These are phyloP conservation scores for Balanococcus diminutus DNA, from an alignment of 2,888 invertebrate genomes.

Conservation along the genomic window DNA sequence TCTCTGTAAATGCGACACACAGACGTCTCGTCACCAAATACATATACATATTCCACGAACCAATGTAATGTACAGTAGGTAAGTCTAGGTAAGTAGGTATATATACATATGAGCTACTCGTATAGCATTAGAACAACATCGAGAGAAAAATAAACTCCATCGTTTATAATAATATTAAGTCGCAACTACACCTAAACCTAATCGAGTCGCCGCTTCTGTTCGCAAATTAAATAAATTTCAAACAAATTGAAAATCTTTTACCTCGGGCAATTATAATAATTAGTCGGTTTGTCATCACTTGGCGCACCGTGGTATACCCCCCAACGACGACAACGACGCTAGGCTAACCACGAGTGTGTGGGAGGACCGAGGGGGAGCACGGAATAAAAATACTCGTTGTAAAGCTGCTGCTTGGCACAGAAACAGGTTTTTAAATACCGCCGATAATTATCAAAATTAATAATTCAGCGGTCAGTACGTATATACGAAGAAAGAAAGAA, in stretches of 20 bases:
- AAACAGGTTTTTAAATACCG: conserved; percentile 44
- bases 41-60: too few species aligned
- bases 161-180: not conserved
- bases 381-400: conserved; percentile 9
- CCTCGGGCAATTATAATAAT: conserved; percentile 26
- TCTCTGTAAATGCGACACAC: conserved; percentile 69
- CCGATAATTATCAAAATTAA: conserved; percentile 50
- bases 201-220: not conserved
- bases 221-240: not conserved
- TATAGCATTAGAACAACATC: not conserved
- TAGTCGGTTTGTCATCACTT: conserved; percentile 32
- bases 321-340: not conserved
- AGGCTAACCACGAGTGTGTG: not conserved
- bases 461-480: conserved; percentile 39
- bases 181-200: not conserved
- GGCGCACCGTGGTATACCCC: not conserved
- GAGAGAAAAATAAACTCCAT: not conserved
- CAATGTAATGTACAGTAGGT: too few species aligned
- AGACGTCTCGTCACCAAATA: not conserved
- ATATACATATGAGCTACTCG: too few species aligned
- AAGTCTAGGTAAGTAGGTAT: too few species aligned
- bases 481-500: not conserved
- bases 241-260: not conserved
- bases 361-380: not conserved
- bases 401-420: not conserved